Conservation (phyloP, 1,140 invertebrate species). For the Patella vulgata region DNA sequence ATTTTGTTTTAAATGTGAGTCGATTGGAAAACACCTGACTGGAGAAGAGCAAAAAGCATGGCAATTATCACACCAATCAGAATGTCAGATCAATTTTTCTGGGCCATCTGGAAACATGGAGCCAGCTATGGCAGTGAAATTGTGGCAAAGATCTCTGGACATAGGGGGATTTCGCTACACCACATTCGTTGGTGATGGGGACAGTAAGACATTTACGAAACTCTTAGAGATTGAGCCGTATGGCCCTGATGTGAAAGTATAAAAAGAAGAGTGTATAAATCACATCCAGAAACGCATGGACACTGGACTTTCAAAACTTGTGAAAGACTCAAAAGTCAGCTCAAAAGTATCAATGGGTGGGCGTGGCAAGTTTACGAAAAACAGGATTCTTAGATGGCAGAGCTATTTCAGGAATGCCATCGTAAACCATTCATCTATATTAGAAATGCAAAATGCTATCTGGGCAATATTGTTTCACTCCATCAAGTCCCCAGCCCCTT, state of each 20-base stretch:
- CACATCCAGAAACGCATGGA: conserved; percentile 10
- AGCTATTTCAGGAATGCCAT: too few relatives aligned
- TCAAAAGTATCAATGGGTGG: background rate
- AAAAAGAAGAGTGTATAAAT: conserved; percentile 13
- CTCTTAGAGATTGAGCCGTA: background rate
- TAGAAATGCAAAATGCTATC: too few relatives aligned
- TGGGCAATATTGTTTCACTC: too few relatives aligned
- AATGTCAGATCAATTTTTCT: conserved; percentile 5
- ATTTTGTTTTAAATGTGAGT: background rate
- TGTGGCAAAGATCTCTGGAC: background rate
- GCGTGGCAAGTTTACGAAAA: background rate
- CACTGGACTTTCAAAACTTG: background rate
- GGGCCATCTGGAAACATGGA: conserved; percentile 8
- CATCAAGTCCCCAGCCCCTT: too few relatives aligned
- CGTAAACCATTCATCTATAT: too few relatives aligned
- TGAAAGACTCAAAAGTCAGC: background rate
- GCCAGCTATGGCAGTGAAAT: conserved; percentile 3
- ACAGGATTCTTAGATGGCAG: too few relatives aligned
- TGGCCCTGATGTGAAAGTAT: conserved; percentile 4
- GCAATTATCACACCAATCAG: background rate
- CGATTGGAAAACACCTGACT: background rate
- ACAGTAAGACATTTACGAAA: conserved; percentile 4
- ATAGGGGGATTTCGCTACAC: conserved; percentile 5
- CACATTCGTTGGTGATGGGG: conserved; percentile 11
- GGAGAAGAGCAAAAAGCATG: background rate